phyloP scores from a whole-genome alignment of 1,140 invertebrate species.

The Drosophila hydei region DNA sequence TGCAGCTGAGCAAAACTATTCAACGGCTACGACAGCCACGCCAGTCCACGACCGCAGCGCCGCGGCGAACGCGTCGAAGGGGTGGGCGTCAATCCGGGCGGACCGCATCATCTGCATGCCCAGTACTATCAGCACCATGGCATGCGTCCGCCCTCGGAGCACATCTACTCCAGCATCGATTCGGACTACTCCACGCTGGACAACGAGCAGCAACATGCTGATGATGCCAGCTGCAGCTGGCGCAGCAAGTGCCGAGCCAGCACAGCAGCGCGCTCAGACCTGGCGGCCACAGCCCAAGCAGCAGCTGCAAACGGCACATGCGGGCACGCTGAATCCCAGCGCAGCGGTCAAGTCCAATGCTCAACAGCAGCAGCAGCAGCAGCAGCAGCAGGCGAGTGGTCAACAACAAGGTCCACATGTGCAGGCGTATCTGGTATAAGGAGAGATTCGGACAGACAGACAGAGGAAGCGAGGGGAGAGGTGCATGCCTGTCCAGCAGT shows the following conservation, averaged over 20 bases:
- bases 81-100: conserved; percentile 10
- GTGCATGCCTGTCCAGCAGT: conserved; percentile 13
- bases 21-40: conserved; percentile 87
- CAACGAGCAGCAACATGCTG: conserved; percentile 81
- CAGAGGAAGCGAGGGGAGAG: neutral
- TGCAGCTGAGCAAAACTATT: conserved; percentile 85
- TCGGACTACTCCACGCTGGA: conserved; percentile 88
- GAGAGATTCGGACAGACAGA: conserved; percentile 15
- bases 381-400: conserved; percentile 48
- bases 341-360: conserved; percentile 20
- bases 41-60: conserved; percentile 86
- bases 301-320: conserved; percentile 33
- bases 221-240: conserved; percentile 59
- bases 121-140: conserved; percentile 83
- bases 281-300: conserved; percentile 71
- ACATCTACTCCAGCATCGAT: conserved; percentile 94
- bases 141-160: conserved; percentile 90
- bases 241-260: conserved; percentile 3
- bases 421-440: conserved; percentile 68
- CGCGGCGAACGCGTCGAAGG: conserved; percentile 83
- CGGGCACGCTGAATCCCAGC: conserved; percentile 34
- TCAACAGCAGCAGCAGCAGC: conserved; percentile 57
- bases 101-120: conserved; percentile 62
- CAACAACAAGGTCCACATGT: conserved; percentile 77
- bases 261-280: conserved; percentile 65